Percentiles rank a stretch among this genome's conserved stretches.
phyloP scores from a whole-genome alignment of 2,113 vertebrate genomes.

The Tenrec ecaudatus region DNA sequence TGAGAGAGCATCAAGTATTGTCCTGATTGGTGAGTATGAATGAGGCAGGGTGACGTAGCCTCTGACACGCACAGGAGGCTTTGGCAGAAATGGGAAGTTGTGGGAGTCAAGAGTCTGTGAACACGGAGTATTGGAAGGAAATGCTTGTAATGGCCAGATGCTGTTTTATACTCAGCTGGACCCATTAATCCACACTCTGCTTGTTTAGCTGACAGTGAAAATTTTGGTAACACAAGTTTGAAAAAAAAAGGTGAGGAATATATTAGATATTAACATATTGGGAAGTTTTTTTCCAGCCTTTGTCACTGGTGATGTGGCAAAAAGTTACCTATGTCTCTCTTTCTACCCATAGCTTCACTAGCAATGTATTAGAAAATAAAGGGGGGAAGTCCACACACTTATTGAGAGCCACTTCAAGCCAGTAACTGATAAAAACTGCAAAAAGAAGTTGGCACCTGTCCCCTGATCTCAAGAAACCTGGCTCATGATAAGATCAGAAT shows the following conservation, averaged over 20 bases:
- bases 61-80: too few species aligned
- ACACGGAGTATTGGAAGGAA: too few species aligned
- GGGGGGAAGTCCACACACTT: conserved; percentile 13
- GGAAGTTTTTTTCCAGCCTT: conserved; percentile 1
- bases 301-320: conserved; percentile 34
- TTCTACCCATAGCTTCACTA: not conserved
- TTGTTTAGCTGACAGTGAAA: conserved; percentile 4
- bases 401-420: not conserved
- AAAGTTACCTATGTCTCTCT: conserved; percentile 59
- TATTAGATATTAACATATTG: conserved; percentile 44
- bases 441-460: conserved; percentile 9
- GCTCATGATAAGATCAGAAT: conserved; percentile 30
- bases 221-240: not conserved
- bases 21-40: too few species aligned
- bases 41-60: too few species aligned
- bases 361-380: conserved; percentile 51
- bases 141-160: too few species aligned
- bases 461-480: conserved; percentile 13
- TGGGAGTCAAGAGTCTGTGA: too few species aligned
- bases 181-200: not conserved
- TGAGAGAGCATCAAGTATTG: too few species aligned
- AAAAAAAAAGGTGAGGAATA: conserved; percentile 44
- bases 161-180: too few species aligned
- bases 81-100: too few species aligned
- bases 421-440: conserved; percentile 47